Conservation (phyloP, 2,888 invertebrate genomes). For the Meiosimyza platycephala region DNA sequence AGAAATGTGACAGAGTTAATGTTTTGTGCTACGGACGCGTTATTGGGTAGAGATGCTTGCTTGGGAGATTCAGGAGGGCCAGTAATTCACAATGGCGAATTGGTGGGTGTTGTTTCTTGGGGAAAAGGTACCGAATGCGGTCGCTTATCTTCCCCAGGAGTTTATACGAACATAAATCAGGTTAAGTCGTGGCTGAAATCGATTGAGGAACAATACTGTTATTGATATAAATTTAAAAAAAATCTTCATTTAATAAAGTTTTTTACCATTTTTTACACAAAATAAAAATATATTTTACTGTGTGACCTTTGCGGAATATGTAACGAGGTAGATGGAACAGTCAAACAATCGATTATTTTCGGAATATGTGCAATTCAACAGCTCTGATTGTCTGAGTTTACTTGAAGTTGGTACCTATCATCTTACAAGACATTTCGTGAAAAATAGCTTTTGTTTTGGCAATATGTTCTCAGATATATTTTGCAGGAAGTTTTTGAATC, state of each 20-base stretch:
- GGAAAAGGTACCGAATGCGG: conserved; percentile 55
- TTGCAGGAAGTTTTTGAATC: too few relatives aligned
- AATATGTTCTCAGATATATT: too few relatives aligned
- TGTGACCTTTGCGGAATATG: too few relatives aligned
- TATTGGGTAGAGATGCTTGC: conserved; percentile 58
- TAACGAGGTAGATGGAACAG: too few relatives aligned
- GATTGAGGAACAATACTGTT: conserved; percentile 51
- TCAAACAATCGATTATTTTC: too few relatives aligned
- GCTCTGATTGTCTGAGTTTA: too few relatives aligned
- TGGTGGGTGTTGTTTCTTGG: conserved; percentile 77
- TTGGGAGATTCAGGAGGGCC: conserved; percentile 64
- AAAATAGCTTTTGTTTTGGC: too few relatives aligned
- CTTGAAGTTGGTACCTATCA: too few relatives aligned
- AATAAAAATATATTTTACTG: too few relatives aligned
- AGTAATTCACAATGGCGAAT: conserved; percentile 51
- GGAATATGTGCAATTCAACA: too few relatives aligned
- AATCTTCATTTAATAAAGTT: not conserved
- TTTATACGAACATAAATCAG: conserved; percentile 64
- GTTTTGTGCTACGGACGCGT: conserved; percentile 55
- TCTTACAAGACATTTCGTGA: too few relatives aligned
- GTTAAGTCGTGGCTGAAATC: conserved; percentile 62
- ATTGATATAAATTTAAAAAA: conserved; percentile 25
- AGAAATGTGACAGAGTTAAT: conserved; percentile 53
- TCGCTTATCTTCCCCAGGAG: conserved; percentile 77
- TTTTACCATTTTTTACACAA: too few relatives aligned